Evolutionary conservation across 2,113 vertebrate genomes (phyloP), one percentile per base, ranked within the genome.

Genomic region (Periophthalmus modestus): DNA sequence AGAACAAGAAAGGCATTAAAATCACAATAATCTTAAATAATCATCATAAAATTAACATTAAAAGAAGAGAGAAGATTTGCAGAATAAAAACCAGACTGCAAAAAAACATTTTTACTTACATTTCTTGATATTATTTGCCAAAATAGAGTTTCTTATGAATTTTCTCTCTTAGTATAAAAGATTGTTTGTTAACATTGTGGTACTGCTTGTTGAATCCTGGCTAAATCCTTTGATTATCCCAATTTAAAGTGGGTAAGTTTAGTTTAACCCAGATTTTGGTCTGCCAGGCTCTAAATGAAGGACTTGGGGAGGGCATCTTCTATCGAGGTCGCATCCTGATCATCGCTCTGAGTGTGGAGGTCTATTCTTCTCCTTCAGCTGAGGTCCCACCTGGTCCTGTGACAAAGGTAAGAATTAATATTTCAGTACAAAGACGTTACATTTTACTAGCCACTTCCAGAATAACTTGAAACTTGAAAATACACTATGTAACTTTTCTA

Each of bases 241-340:
- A 48, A 15, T 48, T 48, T 4, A 50, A 50, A 15, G 1, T 14
- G 13, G 13, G 3, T 14, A 1, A 13, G 16, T 50, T 50, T 50
- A 50, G 48, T 28, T 57, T 50, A 21, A 69, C 21, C 4, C 13
- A 24, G 2, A 0, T 61, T 4, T n/a, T 59, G 34, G 21, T 7
- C 52, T 78, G 24, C 39, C 72, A 92, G 80, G 92, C 92, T 77
- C 91, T 99, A 84, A 98, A 96, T 0, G 93, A 98, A 89, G 97
- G 96, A 12, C 66, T 93, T 46, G 95, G 96, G 0, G 93, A 95
- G 58, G 96, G 96, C 33, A 92, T 96, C 74, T 98, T 95, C 90
- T 99, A 96, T 81, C 92, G 94, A 0, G 97, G 96, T 5, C 92
- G 94, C 50, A 89, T 99, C 72, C 95, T 98, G 50, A 76, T 98